phyloP scores from a whole-genome alignment of 2,113 vertebrate species.

The Chamaea fasciata region DNA sequence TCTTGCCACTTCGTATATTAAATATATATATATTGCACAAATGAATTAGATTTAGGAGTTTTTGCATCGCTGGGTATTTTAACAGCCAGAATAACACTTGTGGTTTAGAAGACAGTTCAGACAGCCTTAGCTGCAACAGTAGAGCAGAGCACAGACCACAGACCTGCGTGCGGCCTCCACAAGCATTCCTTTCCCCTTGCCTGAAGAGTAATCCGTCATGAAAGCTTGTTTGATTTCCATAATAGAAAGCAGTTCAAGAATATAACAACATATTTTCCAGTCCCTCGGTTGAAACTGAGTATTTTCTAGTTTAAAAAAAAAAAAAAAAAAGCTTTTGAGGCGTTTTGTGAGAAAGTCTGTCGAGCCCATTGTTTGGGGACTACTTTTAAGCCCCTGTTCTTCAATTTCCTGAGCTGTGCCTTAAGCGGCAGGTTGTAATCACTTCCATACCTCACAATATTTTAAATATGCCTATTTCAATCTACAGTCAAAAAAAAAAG shows the following conservation, averaged over 20 bases:
- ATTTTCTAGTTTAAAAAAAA: not conserved
- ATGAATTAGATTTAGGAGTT: not conserved
- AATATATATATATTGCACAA: not conserved
- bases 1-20: not conserved
- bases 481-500: not conserved
- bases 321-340: not conserved
- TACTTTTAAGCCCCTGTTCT: conserved; percentile 37
- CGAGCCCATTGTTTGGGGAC: conserved; percentile 16
- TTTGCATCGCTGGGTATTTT: not conserved
- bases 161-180: not conserved
- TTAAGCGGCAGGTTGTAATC: conserved; percentile 32
- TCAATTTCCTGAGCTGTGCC: conserved; percentile 39
- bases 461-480: conserved; percentile 4
- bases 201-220: not conserved
- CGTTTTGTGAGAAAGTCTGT: not conserved
- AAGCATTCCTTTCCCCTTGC: not conserved
- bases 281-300: not conserved
- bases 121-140: not conserved
- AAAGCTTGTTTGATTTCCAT: conserved; percentile 44
- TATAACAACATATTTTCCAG: conserved; percentile 40
- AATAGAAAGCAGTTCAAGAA: conserved; percentile 37
- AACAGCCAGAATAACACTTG: not conserved
- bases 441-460: conserved; percentile 7
- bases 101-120: not conserved
- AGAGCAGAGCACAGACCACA: not conserved